These are phyloP conservation scores for Caiman crocodilus DNA, from an alignment of 2,797 vertebrate genomes.

Conservation along the genomic window DNA sequence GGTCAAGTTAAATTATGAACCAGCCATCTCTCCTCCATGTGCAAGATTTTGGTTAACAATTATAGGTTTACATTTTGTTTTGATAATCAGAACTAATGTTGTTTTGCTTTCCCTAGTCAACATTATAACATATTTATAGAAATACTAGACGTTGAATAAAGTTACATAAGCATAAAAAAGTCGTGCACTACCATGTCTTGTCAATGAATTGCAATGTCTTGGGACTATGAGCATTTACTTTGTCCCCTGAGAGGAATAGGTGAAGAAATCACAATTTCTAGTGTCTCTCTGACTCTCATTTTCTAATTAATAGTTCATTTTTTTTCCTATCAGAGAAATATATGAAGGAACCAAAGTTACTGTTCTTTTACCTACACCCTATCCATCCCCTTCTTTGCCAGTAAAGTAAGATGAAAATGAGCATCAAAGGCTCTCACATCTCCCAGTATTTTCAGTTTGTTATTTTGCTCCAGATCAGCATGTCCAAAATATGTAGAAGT, in stretches of 20 bases:
- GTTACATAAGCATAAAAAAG: not conserved
- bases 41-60: not conserved
- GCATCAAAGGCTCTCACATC: not conserved
- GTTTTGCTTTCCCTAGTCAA: not conserved
- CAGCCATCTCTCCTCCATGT: rapidly evolving
- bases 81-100: not conserved
- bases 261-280: not conserved
- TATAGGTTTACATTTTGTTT: not conserved
- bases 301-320: not conserved
- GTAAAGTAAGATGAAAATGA: not conserved
- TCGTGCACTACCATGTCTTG: not conserved
- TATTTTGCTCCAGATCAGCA: not conserved
- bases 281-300: not conserved
- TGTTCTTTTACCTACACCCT: not conserved
- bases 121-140: not conserved
- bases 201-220: not conserved
- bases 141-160: not conserved
- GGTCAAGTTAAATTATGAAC: not conserved
- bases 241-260: not conserved
- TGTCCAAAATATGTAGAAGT: not conserved
- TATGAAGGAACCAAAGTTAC: not conserved
- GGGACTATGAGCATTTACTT: not conserved
- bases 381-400: not conserved
- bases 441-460: not conserved
- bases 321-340: not conserved